Percentiles rank a stretch among this genome's conserved stretches.
Conservation (phyloP, 2,797 vertebrate species). For the Ibycter americanus region DNA sequence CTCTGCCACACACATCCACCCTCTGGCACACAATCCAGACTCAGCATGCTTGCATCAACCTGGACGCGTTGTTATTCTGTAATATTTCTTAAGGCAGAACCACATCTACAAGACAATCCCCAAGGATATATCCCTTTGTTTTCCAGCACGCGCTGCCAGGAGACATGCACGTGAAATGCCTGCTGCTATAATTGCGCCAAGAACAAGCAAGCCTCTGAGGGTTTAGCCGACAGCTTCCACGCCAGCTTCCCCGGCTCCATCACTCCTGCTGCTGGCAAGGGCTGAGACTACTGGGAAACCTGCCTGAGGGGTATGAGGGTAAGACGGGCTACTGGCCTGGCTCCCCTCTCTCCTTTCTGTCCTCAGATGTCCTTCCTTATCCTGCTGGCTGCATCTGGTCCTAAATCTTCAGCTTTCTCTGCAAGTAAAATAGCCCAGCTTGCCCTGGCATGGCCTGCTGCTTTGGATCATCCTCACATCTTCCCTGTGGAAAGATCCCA, state of each 20-base stretch:
- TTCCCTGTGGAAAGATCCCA: neutral
- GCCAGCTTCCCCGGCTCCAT: neutral
- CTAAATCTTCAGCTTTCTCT: neutral
- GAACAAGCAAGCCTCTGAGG: neutral
- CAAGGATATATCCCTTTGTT: neutral
- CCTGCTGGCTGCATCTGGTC: neutral
- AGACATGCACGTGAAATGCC: neutral
- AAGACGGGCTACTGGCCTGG: neutral
- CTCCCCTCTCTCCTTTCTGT: neutral
- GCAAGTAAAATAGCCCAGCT: neutral
- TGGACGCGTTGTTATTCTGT: rapidly evolving
- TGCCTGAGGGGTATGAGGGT: neutral
- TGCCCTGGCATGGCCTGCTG: neutral
- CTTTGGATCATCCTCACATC: neutral
- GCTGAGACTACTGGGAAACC: neutral
- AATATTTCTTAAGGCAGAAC: neutral
- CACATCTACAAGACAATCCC: neutral
- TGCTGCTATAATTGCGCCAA: neutral
- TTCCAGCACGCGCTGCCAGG: neutral
- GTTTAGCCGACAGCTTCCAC: neutral
- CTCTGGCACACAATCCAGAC: neutral
- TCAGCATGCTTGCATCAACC: rapidly evolving
- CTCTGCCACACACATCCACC: neutral
- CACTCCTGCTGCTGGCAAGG: neutral
- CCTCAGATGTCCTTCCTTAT: neutral